phyloP scores from a whole-genome alignment of 2,113 vertebrate genomes.

The Oreocharis arfaki region DNA sequence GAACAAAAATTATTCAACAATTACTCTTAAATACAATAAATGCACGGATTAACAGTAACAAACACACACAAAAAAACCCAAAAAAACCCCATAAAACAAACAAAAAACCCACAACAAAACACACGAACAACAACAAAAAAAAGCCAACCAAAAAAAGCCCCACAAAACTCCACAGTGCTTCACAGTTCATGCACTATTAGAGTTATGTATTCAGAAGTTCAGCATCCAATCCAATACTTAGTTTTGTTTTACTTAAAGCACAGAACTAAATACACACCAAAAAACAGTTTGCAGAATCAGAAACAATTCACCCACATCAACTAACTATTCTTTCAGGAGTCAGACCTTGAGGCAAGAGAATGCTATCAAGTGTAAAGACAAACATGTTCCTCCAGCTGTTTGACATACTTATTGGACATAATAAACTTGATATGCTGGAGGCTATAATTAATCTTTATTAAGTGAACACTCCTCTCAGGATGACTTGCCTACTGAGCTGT shows the following conservation, averaged over 20 bases:
- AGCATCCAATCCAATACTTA: neutral
- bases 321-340: slow-evolving; percentile 61
- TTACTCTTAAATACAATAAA: neutral
- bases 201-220: neutral
- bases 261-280: slow-evolving; percentile 25
- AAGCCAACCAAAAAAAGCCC: no score
- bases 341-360: slow-evolving; percentile 47
- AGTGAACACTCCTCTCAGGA: slow-evolving; percentile 43
- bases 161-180: neutral
- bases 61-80: neutral
- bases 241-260: neutral
- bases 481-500: slow-evolving; percentile 28
- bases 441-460: slow-evolving; percentile 67
- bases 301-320: slow-evolving; percentile 55
- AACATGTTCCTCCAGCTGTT: slow-evolving; percentile 67
- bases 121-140: no score
- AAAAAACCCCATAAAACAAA: no score
- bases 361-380: slow-evolving; percentile 56
- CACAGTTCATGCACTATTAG: neutral
- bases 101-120: no score
- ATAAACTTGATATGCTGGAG: slow-evolving; percentile 60
- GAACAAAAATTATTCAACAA: neutral
- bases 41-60: neutral
- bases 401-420: slow-evolving; percentile 62
- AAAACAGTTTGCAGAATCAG: slow-evolving; percentile 52